Percentiles rank a stretch among this genome's conserved stretches.
Conservation (phyloP, 2,113 vertebrate genomes). For the Loxodonta africana region DNA sequence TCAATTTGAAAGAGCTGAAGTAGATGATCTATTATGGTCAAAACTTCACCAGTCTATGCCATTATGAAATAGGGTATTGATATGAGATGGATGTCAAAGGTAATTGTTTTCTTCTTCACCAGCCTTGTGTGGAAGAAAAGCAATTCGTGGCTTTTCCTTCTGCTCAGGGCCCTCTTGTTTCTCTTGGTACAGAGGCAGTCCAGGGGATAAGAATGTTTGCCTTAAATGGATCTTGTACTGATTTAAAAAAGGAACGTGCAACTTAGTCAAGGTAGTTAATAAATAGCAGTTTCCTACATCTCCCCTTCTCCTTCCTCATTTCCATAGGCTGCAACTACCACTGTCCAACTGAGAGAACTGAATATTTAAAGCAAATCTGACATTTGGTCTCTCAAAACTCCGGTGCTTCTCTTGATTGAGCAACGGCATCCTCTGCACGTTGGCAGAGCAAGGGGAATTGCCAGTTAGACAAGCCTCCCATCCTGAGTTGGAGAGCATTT, state of each 20-base stretch:
- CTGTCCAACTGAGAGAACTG: not conserved
- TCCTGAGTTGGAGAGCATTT: not conserved
- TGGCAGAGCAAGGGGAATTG: not conserved
- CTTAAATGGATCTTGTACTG: not conserved
- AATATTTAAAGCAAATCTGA: slow-evolving; percentile 27
- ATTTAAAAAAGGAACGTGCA: not conserved
- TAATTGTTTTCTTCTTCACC: not conserved
- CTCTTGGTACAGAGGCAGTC: not conserved
- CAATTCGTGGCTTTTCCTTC: not conserved
- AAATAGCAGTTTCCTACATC: not conserved
- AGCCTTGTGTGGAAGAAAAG: not conserved
- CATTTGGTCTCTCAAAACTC: not conserved
- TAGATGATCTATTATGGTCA: not conserved
- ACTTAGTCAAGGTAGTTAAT: not conserved
- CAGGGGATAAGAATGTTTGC: not conserved
- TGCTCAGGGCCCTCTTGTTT: not conserved
- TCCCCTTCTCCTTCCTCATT: not conserved
- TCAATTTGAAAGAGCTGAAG: not conserved
- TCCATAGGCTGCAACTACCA: not conserved
- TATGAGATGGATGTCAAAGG: not conserved
- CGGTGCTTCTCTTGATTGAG: not conserved
- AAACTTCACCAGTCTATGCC: not conserved
- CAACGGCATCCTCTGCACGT: not conserved
- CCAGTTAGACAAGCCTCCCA: not conserved
- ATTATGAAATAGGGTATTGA: not conserved